Evolutionary conservation across 2,888 invertebrate species (phyloP).

Genomic region (Oligia fasciuncula): DNA sequence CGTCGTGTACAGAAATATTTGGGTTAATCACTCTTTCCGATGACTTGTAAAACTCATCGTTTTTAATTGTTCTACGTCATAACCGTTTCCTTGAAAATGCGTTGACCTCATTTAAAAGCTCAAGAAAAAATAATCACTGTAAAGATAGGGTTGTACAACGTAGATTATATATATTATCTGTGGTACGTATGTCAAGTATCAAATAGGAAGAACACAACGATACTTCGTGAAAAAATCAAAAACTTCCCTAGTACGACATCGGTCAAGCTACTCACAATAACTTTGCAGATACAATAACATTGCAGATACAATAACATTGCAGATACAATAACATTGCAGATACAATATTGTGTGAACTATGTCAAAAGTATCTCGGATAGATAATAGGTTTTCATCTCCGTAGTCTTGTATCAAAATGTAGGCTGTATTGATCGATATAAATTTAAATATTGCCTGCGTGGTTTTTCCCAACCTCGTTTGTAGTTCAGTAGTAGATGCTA

Average conservation of each 20-base stretch:
- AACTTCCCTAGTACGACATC: not conserved
- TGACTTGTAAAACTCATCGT: conserved; percentile 70
- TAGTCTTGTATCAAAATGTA: conserved; percentile 5
- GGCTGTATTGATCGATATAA: conserved; percentile 27
- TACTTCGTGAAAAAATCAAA: not conserved
- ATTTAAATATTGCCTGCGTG: not conserved
- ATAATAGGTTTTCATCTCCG: too few species aligned
- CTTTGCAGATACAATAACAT: not conserved
- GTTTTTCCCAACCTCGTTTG: not conserved
- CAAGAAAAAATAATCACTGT: conserved; percentile 36
- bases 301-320: not conserved
- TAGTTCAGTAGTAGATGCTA: not conserved
- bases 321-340: not conserved
- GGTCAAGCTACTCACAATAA: not conserved
- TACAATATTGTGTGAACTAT: not conserved
- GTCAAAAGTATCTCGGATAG: not conserved
- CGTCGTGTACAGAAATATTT: conserved; percentile 66
- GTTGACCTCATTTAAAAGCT: conserved; percentile 46
- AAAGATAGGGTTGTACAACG: not conserved
- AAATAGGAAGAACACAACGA: not conserved
- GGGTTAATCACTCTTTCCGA: conserved; percentile 74
- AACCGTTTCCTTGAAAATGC: conserved; percentile 62
- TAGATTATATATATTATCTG: too few species aligned
- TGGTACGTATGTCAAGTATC: not conserved
- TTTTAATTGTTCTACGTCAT: conserved; percentile 69